A percentile compares a stretch with the other conserved stretches of the same genome.
These are phyloP conservation scores for Thaumatotibia leucotreta DNA, from an alignment of 1,140 invertebrate genomes.

Conservation along the genomic window DNA sequence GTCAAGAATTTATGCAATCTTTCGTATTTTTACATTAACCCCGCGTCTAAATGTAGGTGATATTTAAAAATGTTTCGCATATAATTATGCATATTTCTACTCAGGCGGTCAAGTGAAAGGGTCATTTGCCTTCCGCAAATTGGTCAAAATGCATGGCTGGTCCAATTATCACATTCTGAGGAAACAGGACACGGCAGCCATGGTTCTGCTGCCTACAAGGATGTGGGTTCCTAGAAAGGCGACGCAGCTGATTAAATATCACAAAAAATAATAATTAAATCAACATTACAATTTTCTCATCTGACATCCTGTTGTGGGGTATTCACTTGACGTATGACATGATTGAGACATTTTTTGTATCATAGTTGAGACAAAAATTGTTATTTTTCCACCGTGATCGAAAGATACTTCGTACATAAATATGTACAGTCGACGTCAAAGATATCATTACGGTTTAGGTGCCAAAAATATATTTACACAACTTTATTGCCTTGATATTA, in stretches of 20 bases:
- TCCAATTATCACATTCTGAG: slow-evolving; percentile 10
- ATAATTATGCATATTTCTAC: slow-evolving; percentile 12
- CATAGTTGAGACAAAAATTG: too few species aligned
- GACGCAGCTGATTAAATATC: neutral
- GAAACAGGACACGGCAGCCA: slow-evolving; percentile 2
- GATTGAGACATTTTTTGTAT: neutral
- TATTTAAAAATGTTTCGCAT: neutral
- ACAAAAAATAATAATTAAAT: neutral
- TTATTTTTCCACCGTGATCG: too few species aligned
- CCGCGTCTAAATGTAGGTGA: neutral
- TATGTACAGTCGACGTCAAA: too few species aligned
- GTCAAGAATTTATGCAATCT: neutral
- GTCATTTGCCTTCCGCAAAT: slow-evolving; percentile 4
- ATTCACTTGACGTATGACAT: neutral
- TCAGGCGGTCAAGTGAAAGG: slow-evolving; percentile 7
- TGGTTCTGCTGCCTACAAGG: neutral
- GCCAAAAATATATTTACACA: too few species aligned
- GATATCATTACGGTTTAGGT: too few species aligned
- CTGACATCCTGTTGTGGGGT: neutral
- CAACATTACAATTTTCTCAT: neutral
- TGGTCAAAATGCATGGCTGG: neutral
- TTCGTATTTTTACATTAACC: neutral
- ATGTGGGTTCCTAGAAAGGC: neutral
- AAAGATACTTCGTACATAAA: too few species aligned
- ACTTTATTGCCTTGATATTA: too few species aligned